Evolutionary conservation across 2,888 invertebrate genomes (phyloP).

Genomic region (Scotopteryx bipunctaria): DNA sequence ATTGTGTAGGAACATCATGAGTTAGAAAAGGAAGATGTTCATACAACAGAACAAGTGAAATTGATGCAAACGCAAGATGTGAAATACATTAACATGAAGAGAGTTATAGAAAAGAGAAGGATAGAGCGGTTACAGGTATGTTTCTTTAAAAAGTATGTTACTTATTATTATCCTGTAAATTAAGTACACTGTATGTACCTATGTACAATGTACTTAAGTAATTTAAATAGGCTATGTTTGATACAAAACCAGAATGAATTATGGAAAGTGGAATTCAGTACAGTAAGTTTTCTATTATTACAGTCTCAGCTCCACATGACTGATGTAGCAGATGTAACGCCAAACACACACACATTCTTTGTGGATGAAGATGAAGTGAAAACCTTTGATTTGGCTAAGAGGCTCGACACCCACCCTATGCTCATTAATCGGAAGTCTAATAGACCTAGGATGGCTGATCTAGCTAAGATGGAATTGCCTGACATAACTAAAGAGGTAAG

Average conservation of each 20-base stretch:
- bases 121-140: constrained; percentile 67
- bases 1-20: constrained; percentile 85
- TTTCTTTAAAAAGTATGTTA: neutral
- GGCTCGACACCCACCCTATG: constrained; percentile 89
- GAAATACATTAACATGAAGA: constrained; percentile 93
- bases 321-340: constrained; percentile 86
- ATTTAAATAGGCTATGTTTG: too few relatives aligned
- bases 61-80: constrained; percentile 96
- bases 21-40: constrained; percentile 87
- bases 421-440: constrained; percentile 88
- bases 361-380: constrained; percentile 86
- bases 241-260: too few relatives aligned
- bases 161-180: too few relatives aligned
- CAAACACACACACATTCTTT: constrained; percentile 92
- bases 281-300: constrained; percentile 49
- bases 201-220: too few relatives aligned
- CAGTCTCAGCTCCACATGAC: constrained; percentile 92
- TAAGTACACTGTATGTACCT: too few relatives aligned
- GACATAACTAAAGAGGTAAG: constrained; percentile 81
- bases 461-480: constrained; percentile 83
- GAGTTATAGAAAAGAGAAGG: constrained; percentile 91
- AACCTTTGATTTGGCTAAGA: constrained; percentile 87
- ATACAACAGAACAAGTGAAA: constrained; percentile 92
- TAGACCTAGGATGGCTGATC: constrained; percentile 84
- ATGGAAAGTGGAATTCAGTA: neutral